Conservation (phyloP, 2,888 invertebrate genomes). For the Tanypteryx hageni region DNA sequence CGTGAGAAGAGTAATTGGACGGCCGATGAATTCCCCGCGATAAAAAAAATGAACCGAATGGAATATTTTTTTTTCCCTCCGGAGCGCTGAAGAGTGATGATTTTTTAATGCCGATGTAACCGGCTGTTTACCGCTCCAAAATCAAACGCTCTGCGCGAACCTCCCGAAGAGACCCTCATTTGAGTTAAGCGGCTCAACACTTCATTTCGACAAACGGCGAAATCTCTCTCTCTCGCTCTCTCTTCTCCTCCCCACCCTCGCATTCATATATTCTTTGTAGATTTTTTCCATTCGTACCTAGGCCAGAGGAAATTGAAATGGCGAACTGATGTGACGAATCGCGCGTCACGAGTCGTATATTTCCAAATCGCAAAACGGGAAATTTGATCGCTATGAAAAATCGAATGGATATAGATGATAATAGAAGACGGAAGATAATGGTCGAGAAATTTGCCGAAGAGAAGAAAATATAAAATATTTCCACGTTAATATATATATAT, state of each 20-base stretch:
- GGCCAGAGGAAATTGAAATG: too few relatives aligned
- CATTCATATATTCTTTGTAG: too few relatives aligned
- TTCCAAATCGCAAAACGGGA: too few relatives aligned
- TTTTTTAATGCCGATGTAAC: constrained; percentile 57
- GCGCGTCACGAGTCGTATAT: too few relatives aligned
- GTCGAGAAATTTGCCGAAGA: too few relatives aligned
- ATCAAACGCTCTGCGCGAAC: constrained; percentile 42
- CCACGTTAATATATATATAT: too few relatives aligned
- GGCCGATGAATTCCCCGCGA: constrained; percentile 1
- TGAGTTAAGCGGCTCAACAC: neutral
- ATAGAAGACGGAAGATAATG: too few relatives aligned
- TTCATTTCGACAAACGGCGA: neutral
- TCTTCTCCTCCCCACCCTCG: neutral
- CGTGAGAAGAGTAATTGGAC: constrained; percentile 25
- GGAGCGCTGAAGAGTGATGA: constrained; percentile 38
- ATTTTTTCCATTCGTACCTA: too few relatives aligned
- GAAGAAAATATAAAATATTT: too few relatives aligned
- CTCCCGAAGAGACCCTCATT: neutral
- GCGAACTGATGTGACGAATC: too few relatives aligned
- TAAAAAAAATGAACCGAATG: neutral
- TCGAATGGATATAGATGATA: too few relatives aligned
- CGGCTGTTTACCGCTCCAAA: constrained; percentile 44
- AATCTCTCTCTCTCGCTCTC: neutral
- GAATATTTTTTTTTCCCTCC: neutral
- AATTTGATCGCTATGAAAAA: too few relatives aligned